Base-by-base conservation (phyloP, 2,888 invertebrate species). In the Masnerella sp. region DNA sequence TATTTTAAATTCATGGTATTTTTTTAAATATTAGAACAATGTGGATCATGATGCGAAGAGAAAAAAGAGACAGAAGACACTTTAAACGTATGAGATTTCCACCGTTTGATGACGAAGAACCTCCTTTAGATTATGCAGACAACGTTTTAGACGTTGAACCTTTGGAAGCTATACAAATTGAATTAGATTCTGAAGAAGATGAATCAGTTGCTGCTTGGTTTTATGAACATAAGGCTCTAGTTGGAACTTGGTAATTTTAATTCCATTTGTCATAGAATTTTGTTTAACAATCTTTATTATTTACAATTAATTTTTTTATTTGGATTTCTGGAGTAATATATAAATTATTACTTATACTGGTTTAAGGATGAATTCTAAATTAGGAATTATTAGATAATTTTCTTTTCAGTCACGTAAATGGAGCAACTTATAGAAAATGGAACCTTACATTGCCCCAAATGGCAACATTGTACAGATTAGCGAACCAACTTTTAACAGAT, bases 41-140 rank as follows among this genome's bases (percentile, higher is more conserved):
- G 99, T 99, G 99, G 99, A 99, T 99, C 80, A 99, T 99, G 98
- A 99, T 99, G 99, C 91, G 99, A 79, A 91, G 99, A 80, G 99
- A 99, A 86, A 99, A 99, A 88, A 91, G 99, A 76, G 99, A 99
- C 90, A 94, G 99, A 86, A 92, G 99, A 22, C 99, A 99, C 88
- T 99, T 99, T 87, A 99, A 99, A 88, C 90, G 99, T 80, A 99
- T 99, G 99, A 91, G 99, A 79, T 99, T 99, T 87, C 99, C 99
- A 9, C 99, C 99, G 0, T 99, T 99, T 87, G 99, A 99, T 87
- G 99, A 99, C 88, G 99, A 99, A 88, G 99, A 99, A 89, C 99
- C 99, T 43, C 99, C 99, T 0, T 89, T 99, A 34, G 99, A 99
- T 88, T 99, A 99, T 88, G 99, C 99, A 5, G 99, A 99, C 87